Conservation (phyloP, 2,113 vertebrate species). For the Ageneiosus marmoratus region DNA sequence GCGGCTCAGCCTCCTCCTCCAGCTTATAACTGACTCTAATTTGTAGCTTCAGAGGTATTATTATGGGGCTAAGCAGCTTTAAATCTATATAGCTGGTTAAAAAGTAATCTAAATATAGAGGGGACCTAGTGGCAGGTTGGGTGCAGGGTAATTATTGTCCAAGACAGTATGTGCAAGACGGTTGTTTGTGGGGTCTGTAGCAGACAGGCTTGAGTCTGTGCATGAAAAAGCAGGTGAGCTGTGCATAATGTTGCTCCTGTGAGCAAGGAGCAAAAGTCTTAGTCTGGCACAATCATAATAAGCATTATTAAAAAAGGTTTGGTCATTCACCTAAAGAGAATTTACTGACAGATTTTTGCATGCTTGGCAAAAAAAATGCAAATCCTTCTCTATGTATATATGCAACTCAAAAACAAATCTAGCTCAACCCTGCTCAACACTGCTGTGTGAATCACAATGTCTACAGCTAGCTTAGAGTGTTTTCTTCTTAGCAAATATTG, state of each 20-base stretch:
- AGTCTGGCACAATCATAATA: background rate
- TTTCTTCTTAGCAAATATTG: background rate
- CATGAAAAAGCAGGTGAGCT: conserved; percentile 27
- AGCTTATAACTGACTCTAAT: conserved; percentile 58
- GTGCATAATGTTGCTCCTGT: conserved; percentile 14
- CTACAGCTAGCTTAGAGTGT: background rate
- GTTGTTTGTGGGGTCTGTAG: conserved; percentile 44
- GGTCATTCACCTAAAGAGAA: conserved; percentile 3
- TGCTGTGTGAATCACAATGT: background rate
- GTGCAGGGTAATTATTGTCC: conserved; percentile 47
- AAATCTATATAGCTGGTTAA: conserved; percentile 60
- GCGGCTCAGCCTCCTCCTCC: conserved; percentile 21
- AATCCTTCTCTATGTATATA: background rate
- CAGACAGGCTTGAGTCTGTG: conserved; percentile 37
- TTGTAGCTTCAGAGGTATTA: conserved; percentile 55
- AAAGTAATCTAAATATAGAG: conserved; percentile 54
- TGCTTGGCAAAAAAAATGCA: background rate
- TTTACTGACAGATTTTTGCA: background rate
- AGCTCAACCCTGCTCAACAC: background rate
- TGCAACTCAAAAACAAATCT: background rate
- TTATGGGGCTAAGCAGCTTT: conserved; percentile 48
- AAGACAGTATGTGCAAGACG: conserved; percentile 27
- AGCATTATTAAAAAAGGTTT: background rate
- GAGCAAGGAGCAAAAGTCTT: background rate
- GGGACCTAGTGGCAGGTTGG: conserved; percentile 56